These are phyloP conservation scores for Setophaga petechia DNA, from an alignment of 2,113 vertebrate genomes.

Conservation along the genomic window DNA sequence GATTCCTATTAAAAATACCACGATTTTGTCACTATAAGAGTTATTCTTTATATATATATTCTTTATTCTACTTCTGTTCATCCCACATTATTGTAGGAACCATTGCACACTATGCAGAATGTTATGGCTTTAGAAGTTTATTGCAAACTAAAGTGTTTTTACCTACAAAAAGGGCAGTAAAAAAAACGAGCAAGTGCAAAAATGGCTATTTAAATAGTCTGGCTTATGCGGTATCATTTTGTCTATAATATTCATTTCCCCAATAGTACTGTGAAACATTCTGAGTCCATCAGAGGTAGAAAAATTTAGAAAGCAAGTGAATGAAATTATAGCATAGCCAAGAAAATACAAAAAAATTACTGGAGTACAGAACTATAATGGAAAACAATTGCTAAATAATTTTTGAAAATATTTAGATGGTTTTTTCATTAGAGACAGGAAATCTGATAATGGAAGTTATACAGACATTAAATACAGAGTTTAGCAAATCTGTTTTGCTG, in stretches of 20 bases:
- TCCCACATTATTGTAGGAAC: background rate
- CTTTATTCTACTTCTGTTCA: background rate
- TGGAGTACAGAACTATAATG: background rate
- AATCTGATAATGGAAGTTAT: background rate
- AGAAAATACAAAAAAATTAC: background rate
- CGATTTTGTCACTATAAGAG: background rate
- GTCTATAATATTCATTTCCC: background rate
- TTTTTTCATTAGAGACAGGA: background rate
- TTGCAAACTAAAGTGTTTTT: background rate
- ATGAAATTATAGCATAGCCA: background rate
- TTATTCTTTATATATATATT: background rate
- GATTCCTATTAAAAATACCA: background rate
- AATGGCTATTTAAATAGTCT: background rate
- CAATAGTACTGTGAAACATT: background rate
- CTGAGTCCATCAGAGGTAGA: background rate
- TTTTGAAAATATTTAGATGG: background rate
- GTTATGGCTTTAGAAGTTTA: background rate
- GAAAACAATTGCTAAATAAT: background rate
- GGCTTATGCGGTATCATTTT: background rate
- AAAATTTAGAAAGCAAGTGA: background rate
- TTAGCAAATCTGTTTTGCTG: background rate
- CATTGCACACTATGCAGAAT: background rate
- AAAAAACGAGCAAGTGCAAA: background rate
- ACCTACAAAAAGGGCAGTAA: background rate
- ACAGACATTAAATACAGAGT: background rate